These are phyloP conservation scores for Tylochromis polylepis DNA, from an alignment of 2,113 vertebrate species.

Conservation along the genomic window DNA sequence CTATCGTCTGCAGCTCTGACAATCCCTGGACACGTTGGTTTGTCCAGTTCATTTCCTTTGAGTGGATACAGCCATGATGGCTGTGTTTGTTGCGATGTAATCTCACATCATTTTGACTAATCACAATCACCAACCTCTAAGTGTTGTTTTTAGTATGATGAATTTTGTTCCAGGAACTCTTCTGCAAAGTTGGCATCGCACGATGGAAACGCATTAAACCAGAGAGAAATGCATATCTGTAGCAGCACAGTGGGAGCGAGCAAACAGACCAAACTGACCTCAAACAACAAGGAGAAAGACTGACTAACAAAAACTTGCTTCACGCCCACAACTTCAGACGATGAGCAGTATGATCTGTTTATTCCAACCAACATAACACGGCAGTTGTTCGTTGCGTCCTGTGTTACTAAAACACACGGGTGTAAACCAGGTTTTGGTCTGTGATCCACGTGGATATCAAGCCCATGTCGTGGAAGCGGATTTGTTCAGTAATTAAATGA, in stretches of 20 bases:
- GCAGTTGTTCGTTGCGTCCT: background rate
- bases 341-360: background rate
- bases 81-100: background rate
- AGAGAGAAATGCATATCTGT: background rate
- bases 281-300: background rate
- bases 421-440: background rate
- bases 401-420: background rate
- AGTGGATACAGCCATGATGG: background rate
- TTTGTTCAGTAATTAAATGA: background rate
- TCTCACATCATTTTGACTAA: background rate
- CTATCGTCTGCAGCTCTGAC: background rate
- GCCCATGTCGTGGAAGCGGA: background rate
- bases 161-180: background rate
- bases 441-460: background rate
- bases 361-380: background rate
- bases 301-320: background rate
- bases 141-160: background rate
- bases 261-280: background rate
- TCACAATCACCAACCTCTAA: background rate
- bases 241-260: background rate
- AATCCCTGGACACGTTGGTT: background rate
- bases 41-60: background rate
- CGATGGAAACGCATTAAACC: background rate
- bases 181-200: background rate
- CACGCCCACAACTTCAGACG: background rate